A percentile compares a stretch with the other conserved stretches of the same genome.
Evolutionary conservation across 2,113 vertebrate species (phyloP).

Genomic region (Melozone crissalis): DNA sequence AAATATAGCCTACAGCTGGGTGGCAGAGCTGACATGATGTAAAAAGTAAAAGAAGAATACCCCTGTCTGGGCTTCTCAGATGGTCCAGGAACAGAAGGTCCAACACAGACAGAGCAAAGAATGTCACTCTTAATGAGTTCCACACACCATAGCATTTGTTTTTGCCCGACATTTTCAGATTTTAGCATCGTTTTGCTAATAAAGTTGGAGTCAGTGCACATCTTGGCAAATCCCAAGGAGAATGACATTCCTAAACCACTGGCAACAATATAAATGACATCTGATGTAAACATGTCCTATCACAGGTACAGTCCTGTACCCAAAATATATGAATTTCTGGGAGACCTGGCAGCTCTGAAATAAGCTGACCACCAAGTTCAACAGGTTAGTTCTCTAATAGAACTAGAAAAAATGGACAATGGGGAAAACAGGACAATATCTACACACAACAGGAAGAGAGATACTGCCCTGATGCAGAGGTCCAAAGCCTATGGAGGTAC

Average conservation of each 20-base stretch:
- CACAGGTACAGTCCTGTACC: neutral
- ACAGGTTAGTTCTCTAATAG: neutral
- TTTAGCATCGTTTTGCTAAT: neutral
- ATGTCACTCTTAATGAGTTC: neutral
- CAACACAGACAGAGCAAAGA: neutral
- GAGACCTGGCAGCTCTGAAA: neutral
- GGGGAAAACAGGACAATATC: neutral
- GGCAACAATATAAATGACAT: neutral
- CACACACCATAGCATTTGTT: neutral
- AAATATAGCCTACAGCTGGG: neutral
- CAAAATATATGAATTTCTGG: neutral
- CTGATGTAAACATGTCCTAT: neutral
- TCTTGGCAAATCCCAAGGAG: neutral
- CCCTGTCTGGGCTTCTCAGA: neutral
- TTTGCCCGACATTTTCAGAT: neutral
- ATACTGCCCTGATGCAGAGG: neutral
- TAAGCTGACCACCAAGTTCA: neutral
- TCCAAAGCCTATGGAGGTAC: neutral
- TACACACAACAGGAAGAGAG: neutral
- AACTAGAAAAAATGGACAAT: neutral
- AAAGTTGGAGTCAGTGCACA: neutral
- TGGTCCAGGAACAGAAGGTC: slow-evolving; percentile 5
- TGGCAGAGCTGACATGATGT: neutral
- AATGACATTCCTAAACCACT: neutral
- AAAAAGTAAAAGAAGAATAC: slow-evolving; percentile 23